Percentiles rank a stretch among this genome's conserved stretches.
These are phyloP conservation scores for Poeciliopsis occidentalis DNA, from an alignment of 2,113 vertebrate species.

Conservation along the genomic window DNA sequence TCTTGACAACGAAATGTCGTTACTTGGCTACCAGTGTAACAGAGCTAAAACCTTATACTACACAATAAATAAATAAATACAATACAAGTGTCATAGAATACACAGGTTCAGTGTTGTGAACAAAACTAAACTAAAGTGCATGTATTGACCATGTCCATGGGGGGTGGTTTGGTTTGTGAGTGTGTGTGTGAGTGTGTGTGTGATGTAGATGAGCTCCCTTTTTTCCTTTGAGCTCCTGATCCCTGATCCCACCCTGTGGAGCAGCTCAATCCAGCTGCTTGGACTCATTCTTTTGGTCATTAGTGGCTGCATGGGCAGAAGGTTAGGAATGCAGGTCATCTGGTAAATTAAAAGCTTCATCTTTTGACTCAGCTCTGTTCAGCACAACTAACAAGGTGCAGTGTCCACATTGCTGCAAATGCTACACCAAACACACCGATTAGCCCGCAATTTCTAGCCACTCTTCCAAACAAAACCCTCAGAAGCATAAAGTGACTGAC, in stretches of 20 bases:
- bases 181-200: no score
- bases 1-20: no score
- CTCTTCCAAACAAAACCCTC: no score
- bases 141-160: no score
- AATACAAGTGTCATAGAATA: no score
- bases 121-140: no score
- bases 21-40: no score
- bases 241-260: not conserved
- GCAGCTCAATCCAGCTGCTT: not conserved
- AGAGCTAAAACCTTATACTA: no score
- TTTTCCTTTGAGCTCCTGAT: not conserved
- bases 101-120: no score
- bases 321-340: not conserved
- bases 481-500: no score
- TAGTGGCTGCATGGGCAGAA: not conserved
- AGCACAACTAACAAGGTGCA: not conserved
- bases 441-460: not conserved
- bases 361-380: not conserved
- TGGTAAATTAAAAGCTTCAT: not conserved
- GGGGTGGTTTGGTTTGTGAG: no score
- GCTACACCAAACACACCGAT: not conserved
- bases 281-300: not conserved
- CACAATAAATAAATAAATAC: no score
- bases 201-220: not conserved
- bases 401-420: not conserved